Evolutionary conservation across 53 echinoderm and acorn worm genomes (phyloP).

Genomic region (Astropecten irregularis): DNA sequence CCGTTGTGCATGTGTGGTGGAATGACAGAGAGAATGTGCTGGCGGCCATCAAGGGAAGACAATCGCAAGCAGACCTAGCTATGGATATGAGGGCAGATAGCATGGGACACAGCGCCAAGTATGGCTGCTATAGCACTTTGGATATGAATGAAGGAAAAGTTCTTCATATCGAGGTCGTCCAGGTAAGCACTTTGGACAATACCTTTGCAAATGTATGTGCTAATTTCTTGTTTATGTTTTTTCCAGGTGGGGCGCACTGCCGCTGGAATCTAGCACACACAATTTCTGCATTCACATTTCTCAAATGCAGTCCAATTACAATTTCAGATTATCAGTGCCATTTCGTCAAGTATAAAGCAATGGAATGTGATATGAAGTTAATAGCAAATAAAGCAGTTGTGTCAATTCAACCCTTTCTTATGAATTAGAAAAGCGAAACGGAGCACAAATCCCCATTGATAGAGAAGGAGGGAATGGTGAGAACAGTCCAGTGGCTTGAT

Average conservation of each 20-base stretch:
- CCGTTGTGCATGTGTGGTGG: too few species aligned
- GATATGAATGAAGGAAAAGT: neutral
- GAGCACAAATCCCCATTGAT: neutral
- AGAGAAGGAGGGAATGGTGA: conserved; percentile 2
- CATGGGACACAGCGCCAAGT: conserved; percentile 9
- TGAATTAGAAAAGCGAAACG: neutral
- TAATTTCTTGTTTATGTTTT: neutral
- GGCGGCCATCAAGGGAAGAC: too few species aligned
- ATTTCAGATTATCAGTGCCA: neutral
- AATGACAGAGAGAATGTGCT: too few species aligned
- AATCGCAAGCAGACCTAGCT: neutral
- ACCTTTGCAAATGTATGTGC: too few species aligned
- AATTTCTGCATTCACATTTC: neutral
- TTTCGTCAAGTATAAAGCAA: too few species aligned
- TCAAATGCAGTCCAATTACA: too few species aligned
- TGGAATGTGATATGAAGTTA: too few species aligned
- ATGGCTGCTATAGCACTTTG: neutral
- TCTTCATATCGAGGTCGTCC: neutral
- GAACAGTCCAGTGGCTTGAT: neutral
- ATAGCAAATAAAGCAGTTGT: too few species aligned
- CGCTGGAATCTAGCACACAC: too few species aligned
- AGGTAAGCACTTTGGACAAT: too few species aligned
- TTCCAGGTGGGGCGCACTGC: too few species aligned
- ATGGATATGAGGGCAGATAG: neutral
- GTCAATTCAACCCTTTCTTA: too few species aligned